Conservation (phyloP, 2,888 invertebrate genomes). For the Eupithecia subumbrata region DNA sequence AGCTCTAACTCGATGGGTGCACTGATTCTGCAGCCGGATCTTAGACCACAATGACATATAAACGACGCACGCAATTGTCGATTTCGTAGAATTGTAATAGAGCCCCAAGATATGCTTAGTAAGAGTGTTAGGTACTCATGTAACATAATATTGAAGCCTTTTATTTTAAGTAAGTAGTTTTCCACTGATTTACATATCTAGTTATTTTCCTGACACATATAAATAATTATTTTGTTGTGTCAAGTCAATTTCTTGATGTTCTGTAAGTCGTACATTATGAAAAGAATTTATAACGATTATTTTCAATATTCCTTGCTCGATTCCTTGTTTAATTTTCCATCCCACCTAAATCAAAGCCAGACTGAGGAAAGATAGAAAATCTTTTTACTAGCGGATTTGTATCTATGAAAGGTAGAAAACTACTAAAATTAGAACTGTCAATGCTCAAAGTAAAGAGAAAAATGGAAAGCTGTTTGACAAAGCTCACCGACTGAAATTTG, state of each 20-base stretch:
- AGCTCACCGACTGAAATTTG: slow-evolving; percentile 78
- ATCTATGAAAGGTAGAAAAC: slow-evolving; percentile 39
- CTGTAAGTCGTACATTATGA: slow-evolving; percentile 64
- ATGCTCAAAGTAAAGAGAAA: slow-evolving; percentile 61
- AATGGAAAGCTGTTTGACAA: slow-evolving; percentile 79
- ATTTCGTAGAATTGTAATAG: too few relatives aligned
- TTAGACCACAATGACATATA: too few relatives aligned
- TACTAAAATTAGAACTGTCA: slow-evolving; percentile 74
- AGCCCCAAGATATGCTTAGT: neutral
- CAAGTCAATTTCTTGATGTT: slow-evolving; percentile 62
- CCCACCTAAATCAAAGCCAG: slow-evolving; percentile 12
- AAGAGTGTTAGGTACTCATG: neutral
- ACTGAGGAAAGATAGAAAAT: slow-evolving; percentile 21
- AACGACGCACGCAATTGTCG: too few relatives aligned
- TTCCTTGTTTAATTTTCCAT: slow-evolving; percentile 51
- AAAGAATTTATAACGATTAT: slow-evolving; percentile 76
- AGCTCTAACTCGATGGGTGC: too few relatives aligned
- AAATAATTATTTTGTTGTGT: slow-evolving; percentile 47
- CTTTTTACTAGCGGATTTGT: neutral
- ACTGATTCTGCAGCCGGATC: too few relatives aligned
- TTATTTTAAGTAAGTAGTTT: neutral
- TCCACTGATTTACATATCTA: too few relatives aligned
- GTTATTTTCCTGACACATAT: neutral
- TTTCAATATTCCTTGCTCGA: slow-evolving; percentile 66
- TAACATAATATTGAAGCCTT: slow-evolving; percentile 7